Evolutionary conservation across 1,140 invertebrate species (phyloP), one percentile per base, ranked within the genome.

Genomic region (Papilio xuthus): DNA sequence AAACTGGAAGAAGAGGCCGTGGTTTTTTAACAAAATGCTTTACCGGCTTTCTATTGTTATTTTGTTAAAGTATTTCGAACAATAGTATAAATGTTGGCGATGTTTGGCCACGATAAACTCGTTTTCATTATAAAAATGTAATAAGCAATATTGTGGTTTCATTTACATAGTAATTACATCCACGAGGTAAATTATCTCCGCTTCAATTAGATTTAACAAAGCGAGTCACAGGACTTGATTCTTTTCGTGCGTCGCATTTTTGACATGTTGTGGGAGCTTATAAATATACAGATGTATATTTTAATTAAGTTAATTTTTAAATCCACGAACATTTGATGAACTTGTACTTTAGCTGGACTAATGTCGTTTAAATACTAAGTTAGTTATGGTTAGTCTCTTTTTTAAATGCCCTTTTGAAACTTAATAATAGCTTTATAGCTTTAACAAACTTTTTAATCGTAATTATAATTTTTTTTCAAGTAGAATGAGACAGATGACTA

Each of bases 151-250:
- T 18, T 72, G 44, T 12, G 41, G 71, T 73, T 73, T 73, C 71
- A 73, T 73, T 73, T 73, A 73, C 71, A 73, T 73, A 73, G 71
- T 73, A 73, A 73, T 73, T 73, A 73, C 42, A 73, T 47, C 50
- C 47, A 73, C 37, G 42, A 44, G 71, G 4, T 23, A 28, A 23
- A 23, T 73, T 73, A 73, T 73, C 71, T 73, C 7, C 1, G 42
- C 37, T 15, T 26, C 71, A 73, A 44, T 73, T 73, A 73, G n/a
- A 50, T 44, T 28, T 44, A 73, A 73, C 71, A 73, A 73, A 73
- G 71, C 71, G 37, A 42, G 23, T 67, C 60, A 28, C 60, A 67
- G 60, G 60, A 60, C 23, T 60, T 60, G 56, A 67, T 67, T 67
- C 23, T 67, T 67, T 67, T 67, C 15, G 26, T 63, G 9, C 23